phyloP scores from a whole-genome alignment of 2,888 invertebrate genomes.

The Euproctis similis region DNA sequence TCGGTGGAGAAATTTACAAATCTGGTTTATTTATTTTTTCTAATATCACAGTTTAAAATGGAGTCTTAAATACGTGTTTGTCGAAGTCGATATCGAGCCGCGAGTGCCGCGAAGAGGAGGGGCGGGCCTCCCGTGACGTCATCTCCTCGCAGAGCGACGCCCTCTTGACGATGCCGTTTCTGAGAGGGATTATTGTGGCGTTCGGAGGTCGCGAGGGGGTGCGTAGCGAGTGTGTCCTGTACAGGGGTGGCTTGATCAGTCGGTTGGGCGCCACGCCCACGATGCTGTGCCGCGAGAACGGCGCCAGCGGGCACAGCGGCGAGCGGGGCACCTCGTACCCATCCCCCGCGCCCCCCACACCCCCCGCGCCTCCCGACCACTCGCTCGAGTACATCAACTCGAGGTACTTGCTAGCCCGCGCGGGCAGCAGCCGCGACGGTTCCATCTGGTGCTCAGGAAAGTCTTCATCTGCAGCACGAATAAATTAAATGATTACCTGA shows the following conservation, averaged over 20 bases:
- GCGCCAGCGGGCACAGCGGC: slow-evolving; percentile 35
- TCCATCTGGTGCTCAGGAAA: slow-evolving; percentile 59
- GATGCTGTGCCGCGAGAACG: slow-evolving; percentile 56
- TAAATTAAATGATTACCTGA: too few species aligned
- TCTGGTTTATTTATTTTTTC: slow-evolving; percentile 16
- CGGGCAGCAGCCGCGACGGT: slow-evolving; percentile 53
- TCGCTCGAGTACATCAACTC: slow-evolving; percentile 79
- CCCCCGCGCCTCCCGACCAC: slow-evolving; percentile 53
- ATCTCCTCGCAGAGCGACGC: slow-evolving; percentile 52
- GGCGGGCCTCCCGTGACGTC: slow-evolving; percentile 19
- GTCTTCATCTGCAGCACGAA: slow-evolving; percentile 49
- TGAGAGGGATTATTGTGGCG: slow-evolving; percentile 60
- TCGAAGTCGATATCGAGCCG: slow-evolving; percentile 34
- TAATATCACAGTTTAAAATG: slow-evolving; percentile 70
- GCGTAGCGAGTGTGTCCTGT: slow-evolving; percentile 52
- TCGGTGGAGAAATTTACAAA: too few species aligned
- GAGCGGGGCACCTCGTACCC: slow-evolving; percentile 79
- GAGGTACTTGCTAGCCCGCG: slow-evolving; percentile 77
- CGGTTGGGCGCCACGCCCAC: slow-evolving; percentile 58
- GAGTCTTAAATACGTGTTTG: slow-evolving; percentile 58
- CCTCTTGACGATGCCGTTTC: slow-evolving; percentile 52
- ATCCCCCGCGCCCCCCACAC: slow-evolving; percentile 60
- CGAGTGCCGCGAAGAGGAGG: slow-evolving; percentile 26
- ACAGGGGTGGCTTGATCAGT: slow-evolving; percentile 46
- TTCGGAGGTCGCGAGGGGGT: slow-evolving; percentile 47